Base-by-base conservation (phyloP, 1,140 invertebrate species). In the Mercenaria mercenaria region DNA sequence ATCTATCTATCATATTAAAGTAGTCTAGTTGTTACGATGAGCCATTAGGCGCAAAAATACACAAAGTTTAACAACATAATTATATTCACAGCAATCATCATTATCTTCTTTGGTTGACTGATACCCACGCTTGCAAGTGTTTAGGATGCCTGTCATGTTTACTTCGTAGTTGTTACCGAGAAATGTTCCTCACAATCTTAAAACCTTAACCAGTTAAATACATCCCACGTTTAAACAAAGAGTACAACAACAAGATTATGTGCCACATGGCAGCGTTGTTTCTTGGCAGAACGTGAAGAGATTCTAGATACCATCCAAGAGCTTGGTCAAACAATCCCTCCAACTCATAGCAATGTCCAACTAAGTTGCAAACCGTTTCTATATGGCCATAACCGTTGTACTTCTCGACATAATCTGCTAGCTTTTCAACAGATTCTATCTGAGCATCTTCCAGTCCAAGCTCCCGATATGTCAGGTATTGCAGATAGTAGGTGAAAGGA, bases 211-310 rank as follows among this genome's bases (percentile, higher is more conserved):
- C n/a, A n/a, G n/a, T n/a, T n/a, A n/a, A n/a, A n/a, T n/a, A n/a
- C n/a, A n/a, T n/a, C n/a, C 43, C 43, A 8, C 43, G 8, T 47
- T 18, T 47, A 18, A 47, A 47, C 8, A 47, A 47, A 8, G 8
- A 8, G 43, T 47, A 47, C 43, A 47, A 47, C 43, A 47, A 10
- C 8, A 47, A 8, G 18, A 47, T 47, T 8, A 74, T n/a, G 32
- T 67, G 61, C 61, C 61, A 67, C 6, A n/a, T 67, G 10, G 61
- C 61, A 67, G 61, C 61, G 61, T 67, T 67, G 61, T 67, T 67
- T n/a, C 32, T 8, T 26, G 61, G 61, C 61, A 67, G 6, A 8
- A 23, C 61, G 6, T 67, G n/a, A 8, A 67, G 61, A 67, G 61
- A 67, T 67, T n/a, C 32, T 34, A 34, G 23, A 34, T 67, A 67